These are phyloP conservation scores for Ataeniobius toweri DNA, from an alignment of 2,797 vertebrate genomes.

Conservation along the genomic window DNA sequence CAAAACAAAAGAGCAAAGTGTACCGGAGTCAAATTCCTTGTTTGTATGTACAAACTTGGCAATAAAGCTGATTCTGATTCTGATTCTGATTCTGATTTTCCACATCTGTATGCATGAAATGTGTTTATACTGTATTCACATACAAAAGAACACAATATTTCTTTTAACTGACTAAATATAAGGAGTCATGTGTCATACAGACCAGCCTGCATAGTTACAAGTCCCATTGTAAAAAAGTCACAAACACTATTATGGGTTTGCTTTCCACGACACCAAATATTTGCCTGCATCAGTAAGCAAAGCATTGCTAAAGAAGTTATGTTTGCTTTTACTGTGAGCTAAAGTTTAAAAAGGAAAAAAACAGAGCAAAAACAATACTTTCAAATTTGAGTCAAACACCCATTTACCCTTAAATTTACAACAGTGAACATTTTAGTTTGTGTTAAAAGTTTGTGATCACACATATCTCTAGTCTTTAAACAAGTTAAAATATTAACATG, in stretches of 20 bases:
- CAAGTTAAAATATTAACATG: background rate
- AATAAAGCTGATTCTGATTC: too few relatives aligned
- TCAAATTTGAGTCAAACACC: background rate
- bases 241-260: background rate
- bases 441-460: background rate
- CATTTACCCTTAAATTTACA: background rate
- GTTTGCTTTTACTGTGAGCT: background rate
- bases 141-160: background rate
- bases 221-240: background rate
- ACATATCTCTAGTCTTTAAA: background rate
- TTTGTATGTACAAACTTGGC: too few relatives aligned
- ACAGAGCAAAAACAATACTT: background rate
- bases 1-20: too few relatives aligned
- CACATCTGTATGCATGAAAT: too few relatives aligned
- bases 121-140: background rate
- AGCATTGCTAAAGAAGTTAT: background rate
- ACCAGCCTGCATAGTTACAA: background rate
- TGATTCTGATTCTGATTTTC: too few relatives aligned
- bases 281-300: background rate
- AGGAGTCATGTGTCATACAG: background rate
- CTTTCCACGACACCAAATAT: background rate
- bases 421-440: background rate
- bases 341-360: background rate
- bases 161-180: background rate
- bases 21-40: too few relatives aligned